Base-by-base conservation (phyloP, 2,113 vertebrate genomes). In the Baryphthengus martii region DNA sequence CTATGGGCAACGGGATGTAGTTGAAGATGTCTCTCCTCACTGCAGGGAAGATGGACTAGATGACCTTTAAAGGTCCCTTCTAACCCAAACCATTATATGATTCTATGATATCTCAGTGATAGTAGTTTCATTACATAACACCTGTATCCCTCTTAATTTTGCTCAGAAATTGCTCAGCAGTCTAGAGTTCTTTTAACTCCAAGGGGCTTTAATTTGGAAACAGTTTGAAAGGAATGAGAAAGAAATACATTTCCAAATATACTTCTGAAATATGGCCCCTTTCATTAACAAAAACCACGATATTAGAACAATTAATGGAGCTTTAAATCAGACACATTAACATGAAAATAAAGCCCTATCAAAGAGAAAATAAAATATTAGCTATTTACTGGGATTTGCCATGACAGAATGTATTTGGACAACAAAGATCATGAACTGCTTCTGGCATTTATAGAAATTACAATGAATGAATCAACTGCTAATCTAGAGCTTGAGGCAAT, bases 351-450 rank as follows among this genome's bases (percentile, higher is more conserved):
- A 83, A 71, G 21, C 18, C 49, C 6, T 24, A 45, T 28, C 31
- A 63, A 71, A 88, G 55, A 71, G 28, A 85, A 53, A 17, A 63
- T 37, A 52, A 79, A 74, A 61, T 68, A 77, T 50, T 68, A 67
- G 29, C 39, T 77, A 0, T 88, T 92, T 93, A 33, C 65, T 78
- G 45, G 35, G 35, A 63, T 91, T 84, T 94, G 13, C 24, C 52
- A 5, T 89, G 88, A 90, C 76, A 88, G 88, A 95, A 96, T 75
- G 7, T 24, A 28, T 90, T 94, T 95, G 76, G 88, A 96, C 88
- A 88, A 53, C 79, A 96, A 96, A 97, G 90, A 95, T 92, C 88
- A 90, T 74, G 31, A 93, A 84, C 33, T 52, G 92, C 93, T 95
- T 78, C 75, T 90, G 85, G 90, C 95, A 49, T 63, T 71, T 85